Percentiles rank a stretch among this genome's conserved stretches.
Conservation (phyloP, 2,888 invertebrate genomes). For the Xylocampa areola region DNA sequence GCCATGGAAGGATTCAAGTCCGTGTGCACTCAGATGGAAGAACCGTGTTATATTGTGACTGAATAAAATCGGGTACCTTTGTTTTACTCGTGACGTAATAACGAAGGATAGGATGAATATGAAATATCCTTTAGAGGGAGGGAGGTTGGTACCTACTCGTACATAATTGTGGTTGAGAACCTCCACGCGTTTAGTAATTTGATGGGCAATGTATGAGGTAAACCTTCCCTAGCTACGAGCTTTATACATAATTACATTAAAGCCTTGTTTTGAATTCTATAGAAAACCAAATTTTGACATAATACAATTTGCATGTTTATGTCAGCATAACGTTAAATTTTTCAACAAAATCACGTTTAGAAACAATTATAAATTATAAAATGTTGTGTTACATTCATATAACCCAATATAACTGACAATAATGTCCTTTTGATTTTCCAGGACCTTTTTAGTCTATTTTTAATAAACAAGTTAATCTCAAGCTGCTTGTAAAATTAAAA, state of each 20-base stretch:
- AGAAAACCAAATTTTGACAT: conserved; percentile 43
- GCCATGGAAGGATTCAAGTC: conserved; percentile 63
- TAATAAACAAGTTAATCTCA: too few relatives aligned
- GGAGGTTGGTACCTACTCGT: too few relatives aligned
- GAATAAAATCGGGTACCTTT: conserved; percentile 53
- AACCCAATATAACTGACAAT: neutral
- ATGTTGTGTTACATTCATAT: neutral
- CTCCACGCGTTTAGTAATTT: conserved; percentile 47
- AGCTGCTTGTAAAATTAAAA: too few relatives aligned
- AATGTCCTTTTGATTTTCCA: too few relatives aligned
- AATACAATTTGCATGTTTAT: conserved; percentile 41
- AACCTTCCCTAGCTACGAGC: conserved; percentile 37
- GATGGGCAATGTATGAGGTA: conserved; percentile 41
- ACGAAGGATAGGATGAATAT: conserved; percentile 46
- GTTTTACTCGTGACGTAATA: conserved; percentile 51
- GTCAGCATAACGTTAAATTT: conserved; percentile 23
- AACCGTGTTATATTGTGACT: conserved; percentile 53
- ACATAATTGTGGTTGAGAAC: conserved; percentile 52
- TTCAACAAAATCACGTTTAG: conserved; percentile 13
- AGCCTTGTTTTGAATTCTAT: conserved; percentile 43
- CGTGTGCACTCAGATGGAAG: conserved; percentile 60
- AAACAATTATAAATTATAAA: neutral
- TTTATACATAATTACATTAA: conserved; percentile 43
- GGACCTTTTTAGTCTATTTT: too few relatives aligned
- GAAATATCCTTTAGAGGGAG: conserved; percentile 46